A percentile compares a stretch with the other conserved stretches of the same genome.
Conservation (phyloP, 1,140 invertebrate genomes). For the Watersipora subatra region DNA sequence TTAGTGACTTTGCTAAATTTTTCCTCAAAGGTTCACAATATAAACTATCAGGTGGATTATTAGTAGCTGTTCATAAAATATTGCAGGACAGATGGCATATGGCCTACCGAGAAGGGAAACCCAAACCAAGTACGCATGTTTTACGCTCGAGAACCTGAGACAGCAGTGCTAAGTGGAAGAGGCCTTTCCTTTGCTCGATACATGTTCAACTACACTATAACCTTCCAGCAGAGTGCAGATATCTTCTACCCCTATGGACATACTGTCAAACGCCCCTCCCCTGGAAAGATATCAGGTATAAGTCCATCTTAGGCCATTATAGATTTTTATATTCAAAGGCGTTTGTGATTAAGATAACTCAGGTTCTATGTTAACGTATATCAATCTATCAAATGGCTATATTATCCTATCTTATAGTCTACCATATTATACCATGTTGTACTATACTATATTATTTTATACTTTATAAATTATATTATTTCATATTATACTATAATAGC, state of each 20-base stretch:
- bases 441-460: neutral
- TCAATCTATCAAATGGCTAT: neutral
- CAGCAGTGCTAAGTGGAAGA: neutral
- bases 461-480: too few relatives aligned
- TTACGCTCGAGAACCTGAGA: neutral
- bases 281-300: neutral
- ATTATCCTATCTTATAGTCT: neutral
- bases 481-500: too few relatives aligned
- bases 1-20: too few relatives aligned
- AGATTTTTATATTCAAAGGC: too few relatives aligned
- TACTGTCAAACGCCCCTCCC: neutral
- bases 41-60: too few relatives aligned
- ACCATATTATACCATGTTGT: neutral
- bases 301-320: too few relatives aligned
- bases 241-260: neutral
- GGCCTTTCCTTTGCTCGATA: neutral
- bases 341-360: too few relatives aligned
- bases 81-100: too few relatives aligned
- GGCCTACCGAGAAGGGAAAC: neutral
- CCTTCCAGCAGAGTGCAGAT: neutral
- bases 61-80: too few relatives aligned
- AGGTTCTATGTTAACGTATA: neutral
- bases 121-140: neutral
- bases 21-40: too few relatives aligned
- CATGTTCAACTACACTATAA: neutral